phyloP scores from a whole-genome alignment of 2,888 invertebrate genomes.

The Apamea epomidion region DNA sequence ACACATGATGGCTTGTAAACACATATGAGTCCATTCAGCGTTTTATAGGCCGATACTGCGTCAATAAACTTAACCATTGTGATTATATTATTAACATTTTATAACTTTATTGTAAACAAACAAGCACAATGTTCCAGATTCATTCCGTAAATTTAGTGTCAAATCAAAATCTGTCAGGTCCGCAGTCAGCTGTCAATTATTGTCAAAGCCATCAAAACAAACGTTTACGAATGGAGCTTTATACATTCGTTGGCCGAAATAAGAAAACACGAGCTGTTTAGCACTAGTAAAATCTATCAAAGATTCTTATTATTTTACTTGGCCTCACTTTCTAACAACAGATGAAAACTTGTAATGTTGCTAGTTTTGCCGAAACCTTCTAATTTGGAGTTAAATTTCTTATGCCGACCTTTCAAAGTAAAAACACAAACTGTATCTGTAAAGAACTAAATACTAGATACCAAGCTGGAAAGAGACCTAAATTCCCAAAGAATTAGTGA shows the following conservation, averaged over 20 bases:
- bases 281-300: neutral
- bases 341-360: neutral
- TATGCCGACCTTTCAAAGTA: neutral
- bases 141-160: neutral
- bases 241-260: neutral
- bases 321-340: neutral
- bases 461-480: neutral
- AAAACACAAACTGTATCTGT: neutral
- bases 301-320: neutral
- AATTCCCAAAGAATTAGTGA: neutral
- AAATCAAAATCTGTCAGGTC: neutral
- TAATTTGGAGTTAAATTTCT: neutral
- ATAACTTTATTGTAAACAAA: slow-evolving; percentile 26
- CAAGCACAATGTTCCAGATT: neutral
- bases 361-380: neutral
- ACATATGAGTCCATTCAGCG: slow-evolving; percentile 94
- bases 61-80: slow-evolving; percentile 83
- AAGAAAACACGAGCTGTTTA: neutral
- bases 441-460: neutral
- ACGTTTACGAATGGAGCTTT: slow-evolving; percentile 2
- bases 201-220: neutral
- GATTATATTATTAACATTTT: slow-evolving; percentile 11
- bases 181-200: slow-evolving; percentile 3
- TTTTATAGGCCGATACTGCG: slow-evolving; percentile 91
- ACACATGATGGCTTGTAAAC: slow-evolving; percentile 94